Evolutionary conservation across 92 coral and sea anemone species (phyloP).

Genomic region (Nematostella vectensis): DNA sequence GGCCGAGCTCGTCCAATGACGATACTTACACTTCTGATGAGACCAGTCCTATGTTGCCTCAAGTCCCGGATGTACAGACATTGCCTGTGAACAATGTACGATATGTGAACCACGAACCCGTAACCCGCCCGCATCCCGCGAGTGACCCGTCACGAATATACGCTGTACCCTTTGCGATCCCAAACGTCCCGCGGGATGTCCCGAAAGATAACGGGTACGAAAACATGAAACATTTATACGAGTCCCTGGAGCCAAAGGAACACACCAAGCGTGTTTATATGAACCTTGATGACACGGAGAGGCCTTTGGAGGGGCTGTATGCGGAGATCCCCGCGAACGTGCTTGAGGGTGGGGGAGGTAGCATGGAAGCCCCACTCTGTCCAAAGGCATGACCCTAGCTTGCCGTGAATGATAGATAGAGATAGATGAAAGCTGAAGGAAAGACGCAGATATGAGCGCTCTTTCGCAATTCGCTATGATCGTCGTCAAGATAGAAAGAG

Average conservation of each 20-base stretch:
- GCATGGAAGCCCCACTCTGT: too few relatives aligned
- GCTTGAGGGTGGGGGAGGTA: too few relatives aligned
- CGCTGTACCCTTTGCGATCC: conserved; percentile 2
- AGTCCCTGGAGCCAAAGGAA: conserved; percentile 8
- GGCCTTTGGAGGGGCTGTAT: background rate
- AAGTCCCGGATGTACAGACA: background rate
- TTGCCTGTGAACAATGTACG: background rate
- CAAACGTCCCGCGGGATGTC: background rate
- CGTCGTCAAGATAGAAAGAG: too few relatives aligned
- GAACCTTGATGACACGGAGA: too few relatives aligned
- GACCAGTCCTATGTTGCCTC: background rate
- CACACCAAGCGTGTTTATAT: background rate
- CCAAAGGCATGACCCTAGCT: too few relatives aligned
- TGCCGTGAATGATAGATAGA: too few relatives aligned
- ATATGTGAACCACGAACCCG: background rate
- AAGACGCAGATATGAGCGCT: too few relatives aligned
- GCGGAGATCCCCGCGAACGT: background rate
- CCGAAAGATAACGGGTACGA: conserved; percentile 6
- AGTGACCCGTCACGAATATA: background rate
- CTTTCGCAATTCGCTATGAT: too few relatives aligned
- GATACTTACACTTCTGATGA: background rate
- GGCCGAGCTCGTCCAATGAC: background rate
- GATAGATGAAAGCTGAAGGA: too few relatives aligned
- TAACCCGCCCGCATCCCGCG: background rate
- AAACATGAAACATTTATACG: conserved; percentile 20